Percentiles rank a stretch among this genome's conserved stretches.
Evolutionary conservation across 2,888 invertebrate genomes (phyloP).

Genomic region (Andrena bicolor): DNA sequence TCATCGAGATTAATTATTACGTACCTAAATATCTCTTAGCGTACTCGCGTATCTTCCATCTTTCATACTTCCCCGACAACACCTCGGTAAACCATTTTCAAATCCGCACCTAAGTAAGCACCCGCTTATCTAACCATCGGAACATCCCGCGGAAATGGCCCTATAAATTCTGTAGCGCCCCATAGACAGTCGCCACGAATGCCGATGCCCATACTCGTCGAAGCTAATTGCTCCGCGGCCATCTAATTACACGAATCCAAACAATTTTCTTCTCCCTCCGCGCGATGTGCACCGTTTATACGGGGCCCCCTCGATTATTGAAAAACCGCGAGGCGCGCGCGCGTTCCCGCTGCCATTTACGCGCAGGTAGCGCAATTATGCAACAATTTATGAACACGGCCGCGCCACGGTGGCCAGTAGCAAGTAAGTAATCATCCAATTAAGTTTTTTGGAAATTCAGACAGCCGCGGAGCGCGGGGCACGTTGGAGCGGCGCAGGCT

Average conservation of each 20-base stretch:
- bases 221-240: not conserved
- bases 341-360: slow-evolving; percentile 25
- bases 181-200: not conserved
- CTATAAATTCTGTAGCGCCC: not conserved
- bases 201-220: not conserved
- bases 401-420: slow-evolving; percentile 9
- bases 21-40: too few species aligned
- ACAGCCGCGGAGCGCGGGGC: not conserved
- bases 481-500: slow-evolving; percentile 2
- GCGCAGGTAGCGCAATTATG: slow-evolving; percentile 22
- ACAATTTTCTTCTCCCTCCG: not conserved
- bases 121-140: too few species aligned
- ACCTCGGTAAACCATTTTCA: too few species aligned
- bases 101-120: too few species aligned
- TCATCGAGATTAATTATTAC: too few species aligned
- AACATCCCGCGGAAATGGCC: too few species aligned
- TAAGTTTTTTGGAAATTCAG: slow-evolving; percentile 50
- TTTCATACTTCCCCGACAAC: too few species aligned
- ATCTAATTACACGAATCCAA: slow-evolving; percentile 13
- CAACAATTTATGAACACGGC: slow-evolving; percentile 38
- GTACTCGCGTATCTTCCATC: too few species aligned
- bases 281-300: not conserved
- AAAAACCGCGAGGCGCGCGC: slow-evolving; percentile 12
- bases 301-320: slow-evolving; percentile 2
- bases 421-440: slow-evolving; percentile 57